Base-by-base conservation (phyloP, 35 echinoderm and acorn worm species). In the Chiridota heheva region DNA sequence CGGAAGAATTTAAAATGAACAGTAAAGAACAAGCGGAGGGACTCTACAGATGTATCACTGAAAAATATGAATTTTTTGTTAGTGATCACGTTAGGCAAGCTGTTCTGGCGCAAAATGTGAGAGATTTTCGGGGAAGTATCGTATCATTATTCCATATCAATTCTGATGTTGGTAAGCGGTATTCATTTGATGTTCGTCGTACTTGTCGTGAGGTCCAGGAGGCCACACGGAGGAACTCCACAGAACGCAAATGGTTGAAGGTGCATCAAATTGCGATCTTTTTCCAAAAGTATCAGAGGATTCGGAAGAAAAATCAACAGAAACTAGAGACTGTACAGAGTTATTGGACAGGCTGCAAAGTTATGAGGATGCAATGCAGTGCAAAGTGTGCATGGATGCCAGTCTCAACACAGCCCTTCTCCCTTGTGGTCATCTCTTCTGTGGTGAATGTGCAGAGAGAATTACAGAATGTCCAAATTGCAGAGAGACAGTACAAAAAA, bases 311-410 rank as follows among this genome's bases (percentile, higher is more conserved):
- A 73, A 87, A n/a, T 47, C 55, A 31, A 72, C 84, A 18, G 39
- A 84, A 1, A 40, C 65, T 31, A 60, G 55, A 40, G 44, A 44
- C 5, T 59, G 77, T n/a, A 42, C 49, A 6, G 87, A 87, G 16
- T 13, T 77, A 5, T 33, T 87, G 25, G 68, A 83, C 26, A 85
- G 90, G 42, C 67, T 96, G 30, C 42, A 82, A 18, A 82, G 41
- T 16, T 81, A 63, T 6, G 81, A 82, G 1, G 81, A 86, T 28
- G 74, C 81, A 1, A 62, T 96, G 65, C 53, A 47, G 13, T 96
- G 92, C 43, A 90, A 90, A 48, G 92, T 96, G 33, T 96, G 92
- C 82, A 96, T 96, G 92, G 82, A 80, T 68, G 76, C 87, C 34
- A 28, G 28, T 22, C 33, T 96, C 37, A 60, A 86, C 47, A 96